Evolutionary conservation across 2,888 invertebrate genomes (phyloP), one percentile per base, ranked within the genome.

Genomic region (Drosophila falleni): DNA sequence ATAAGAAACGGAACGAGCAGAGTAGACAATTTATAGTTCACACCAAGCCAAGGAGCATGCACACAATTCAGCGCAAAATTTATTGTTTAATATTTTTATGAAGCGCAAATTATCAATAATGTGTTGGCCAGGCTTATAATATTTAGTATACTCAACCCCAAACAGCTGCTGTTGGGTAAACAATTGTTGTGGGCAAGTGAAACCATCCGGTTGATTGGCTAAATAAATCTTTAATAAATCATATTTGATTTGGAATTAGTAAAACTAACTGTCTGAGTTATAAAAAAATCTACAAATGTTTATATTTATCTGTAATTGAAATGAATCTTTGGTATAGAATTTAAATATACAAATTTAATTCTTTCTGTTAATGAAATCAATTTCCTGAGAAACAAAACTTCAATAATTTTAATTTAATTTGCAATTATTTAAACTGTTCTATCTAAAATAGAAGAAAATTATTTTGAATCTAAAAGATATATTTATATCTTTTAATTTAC

Each of bases 41-140:
- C 83, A 75, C 74, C 66, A 33, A 23, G 44, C 35, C 29, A 33
- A 51, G 53, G 15, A 53, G 49, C 23, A 46, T 15, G 65, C 13
- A 47, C 31, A 37, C 56, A 64, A 37, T 29, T 33, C 31, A 61
- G 37, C 11, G 26, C 47, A 23, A 64, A 78, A 78, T 84, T 88
- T 88, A 88, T 88, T 71, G n/a, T 74, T 74, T 66, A 71, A 82
- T 79, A 74, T 65, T 65, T 85, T 84, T 87, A 86, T 71, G 71
- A 67, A 54, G 61, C 60, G 72, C 66, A 74, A 72, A 89, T 74
- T 59, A 69, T 86, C 69, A 80, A 87, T 78, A 71, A 69, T 68
- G 71, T 50, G 58, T 44, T 62, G 56, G 60, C 44, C 55, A 9
- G 56, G 53, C 60, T 66, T 61, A 73, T 53, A 47, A 19, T 39